phyloP scores from a whole-genome alignment of 2,888 invertebrate genomes.

The Nematopogon swammerdamellus region DNA sequence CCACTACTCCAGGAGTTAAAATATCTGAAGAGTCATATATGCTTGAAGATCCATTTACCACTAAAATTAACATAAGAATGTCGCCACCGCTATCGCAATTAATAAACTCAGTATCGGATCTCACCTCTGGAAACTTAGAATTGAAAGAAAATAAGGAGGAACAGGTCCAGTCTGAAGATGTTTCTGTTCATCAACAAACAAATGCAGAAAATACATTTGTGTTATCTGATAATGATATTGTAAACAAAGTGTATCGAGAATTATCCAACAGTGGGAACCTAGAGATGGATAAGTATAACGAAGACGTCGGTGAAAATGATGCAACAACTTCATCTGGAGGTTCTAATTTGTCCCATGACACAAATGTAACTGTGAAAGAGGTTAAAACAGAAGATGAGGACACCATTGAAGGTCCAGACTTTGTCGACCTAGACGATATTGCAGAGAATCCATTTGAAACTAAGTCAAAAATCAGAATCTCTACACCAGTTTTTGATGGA shows the following conservation, averaged over 20 bases:
- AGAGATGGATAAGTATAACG: no score
- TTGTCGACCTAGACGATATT: conserved; percentile 15
- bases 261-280: no score
- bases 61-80: conserved; percentile 27
- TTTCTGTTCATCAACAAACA: no score
- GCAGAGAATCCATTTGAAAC: conserved; percentile 18
- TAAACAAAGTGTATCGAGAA: no score
- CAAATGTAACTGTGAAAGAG: conserved; percentile 26
- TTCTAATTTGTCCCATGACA: conserved; percentile 25
- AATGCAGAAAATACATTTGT: no score
- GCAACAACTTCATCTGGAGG: conserved; percentile 18
- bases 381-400: conserved; percentile 44
- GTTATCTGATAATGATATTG: no score
- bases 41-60: conserved; percentile 23
- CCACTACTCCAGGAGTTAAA: conserved; percentile 15
- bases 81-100: conserved; percentile 17
- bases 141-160: no score
- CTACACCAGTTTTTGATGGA: no score
- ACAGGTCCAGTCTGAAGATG: no score
- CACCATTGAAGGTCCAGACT: conserved; percentile 39
- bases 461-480: conserved; percentile 7
- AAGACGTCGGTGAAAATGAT: not conserved
- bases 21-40: no score
- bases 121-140: no score
- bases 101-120: no score